Conservation (phyloP, 2,797 vertebrate genomes). For the Carapus acus region DNA sequence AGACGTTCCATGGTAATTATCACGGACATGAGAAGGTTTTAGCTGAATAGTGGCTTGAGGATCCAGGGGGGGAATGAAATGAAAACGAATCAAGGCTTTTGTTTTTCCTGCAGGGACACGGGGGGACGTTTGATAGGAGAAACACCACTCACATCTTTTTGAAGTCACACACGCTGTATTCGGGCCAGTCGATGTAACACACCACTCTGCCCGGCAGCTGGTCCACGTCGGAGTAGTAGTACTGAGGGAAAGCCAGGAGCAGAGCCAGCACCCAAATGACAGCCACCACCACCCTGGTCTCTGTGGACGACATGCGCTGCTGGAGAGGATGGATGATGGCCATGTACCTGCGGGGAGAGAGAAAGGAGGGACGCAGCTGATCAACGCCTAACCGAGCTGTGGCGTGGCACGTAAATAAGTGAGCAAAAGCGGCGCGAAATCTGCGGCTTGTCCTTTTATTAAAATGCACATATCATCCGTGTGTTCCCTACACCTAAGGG, state of each 20-base stretch:
- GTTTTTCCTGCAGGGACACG: constrained; percentile 1
- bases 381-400: too few relatives aligned
- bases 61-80: too few relatives aligned
- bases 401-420: too few relatives aligned
- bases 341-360: constrained; percentile 82
- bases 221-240: constrained; percentile 81
- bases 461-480: too few relatives aligned
- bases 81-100: constrained; percentile 11
- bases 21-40: too few relatives aligned
- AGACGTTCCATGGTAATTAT: too few relatives aligned
- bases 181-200: constrained; percentile 90
- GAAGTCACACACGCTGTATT: constrained; percentile 68
- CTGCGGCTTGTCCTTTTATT: too few relatives aligned
- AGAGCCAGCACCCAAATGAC: constrained; percentile 91
- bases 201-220: constrained; percentile 75
- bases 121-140: background rate
- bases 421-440: too few relatives aligned
- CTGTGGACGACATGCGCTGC: constrained; percentile 86
- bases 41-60: too few relatives aligned
- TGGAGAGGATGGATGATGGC: constrained; percentile 94
- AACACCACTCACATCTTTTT: constrained; percentile 85
- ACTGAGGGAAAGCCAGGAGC: constrained; percentile 89
- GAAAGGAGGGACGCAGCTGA: background rate
- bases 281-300: constrained; percentile 85
- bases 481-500: too few relatives aligned